Evolutionary conservation across 2,888 invertebrate genomes (phyloP).

Genomic region (Euplexia lucipara): DNA sequence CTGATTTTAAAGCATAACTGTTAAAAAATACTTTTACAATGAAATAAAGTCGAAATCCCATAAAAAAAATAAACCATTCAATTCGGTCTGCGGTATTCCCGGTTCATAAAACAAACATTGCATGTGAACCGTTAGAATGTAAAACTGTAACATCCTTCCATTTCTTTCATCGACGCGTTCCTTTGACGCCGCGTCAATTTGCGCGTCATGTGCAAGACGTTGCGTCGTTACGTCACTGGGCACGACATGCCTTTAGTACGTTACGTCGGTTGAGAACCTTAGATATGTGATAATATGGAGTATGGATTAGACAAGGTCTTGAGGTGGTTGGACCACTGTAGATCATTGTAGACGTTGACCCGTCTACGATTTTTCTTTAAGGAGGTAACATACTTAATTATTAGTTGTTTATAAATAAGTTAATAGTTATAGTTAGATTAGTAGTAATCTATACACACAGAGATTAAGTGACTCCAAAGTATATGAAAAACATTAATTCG

Average conservation of each 20-base stretch:
- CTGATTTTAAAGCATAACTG: background rate
- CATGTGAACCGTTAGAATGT: slow-evolving; percentile 45
- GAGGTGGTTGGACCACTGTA: too few relatives aligned
- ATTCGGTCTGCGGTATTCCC: background rate
- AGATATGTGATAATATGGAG: background rate
- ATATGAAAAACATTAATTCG: too few relatives aligned
- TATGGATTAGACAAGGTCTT: slow-evolving; percentile 28
- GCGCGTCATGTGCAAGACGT: slow-evolving; percentile 56
- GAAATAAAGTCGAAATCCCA: background rate
- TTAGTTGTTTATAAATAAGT: too few relatives aligned
- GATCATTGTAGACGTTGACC: too few relatives aligned
- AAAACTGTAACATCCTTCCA: slow-evolving; percentile 28
- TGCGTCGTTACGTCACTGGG: slow-evolving; percentile 33
- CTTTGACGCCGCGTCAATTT: slow-evolving; percentile 46
- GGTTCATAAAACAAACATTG: slow-evolving; percentile 10
- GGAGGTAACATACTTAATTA: too few relatives aligned
- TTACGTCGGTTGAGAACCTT: slow-evolving; percentile 40
- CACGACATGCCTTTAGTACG: slow-evolving; percentile 50
- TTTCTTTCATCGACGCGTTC: slow-evolving; percentile 29
- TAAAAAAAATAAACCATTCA: too few relatives aligned
- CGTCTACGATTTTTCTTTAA: too few relatives aligned
- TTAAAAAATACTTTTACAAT: background rate
- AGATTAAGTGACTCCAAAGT: too few relatives aligned
- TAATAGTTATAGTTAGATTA: too few relatives aligned
- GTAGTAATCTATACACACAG: too few relatives aligned